Evolutionary conservation across 1,140 invertebrate genomes (phyloP), one percentile per base, ranked within the genome.

Genomic region (Dreissena polymorpha): DNA sequence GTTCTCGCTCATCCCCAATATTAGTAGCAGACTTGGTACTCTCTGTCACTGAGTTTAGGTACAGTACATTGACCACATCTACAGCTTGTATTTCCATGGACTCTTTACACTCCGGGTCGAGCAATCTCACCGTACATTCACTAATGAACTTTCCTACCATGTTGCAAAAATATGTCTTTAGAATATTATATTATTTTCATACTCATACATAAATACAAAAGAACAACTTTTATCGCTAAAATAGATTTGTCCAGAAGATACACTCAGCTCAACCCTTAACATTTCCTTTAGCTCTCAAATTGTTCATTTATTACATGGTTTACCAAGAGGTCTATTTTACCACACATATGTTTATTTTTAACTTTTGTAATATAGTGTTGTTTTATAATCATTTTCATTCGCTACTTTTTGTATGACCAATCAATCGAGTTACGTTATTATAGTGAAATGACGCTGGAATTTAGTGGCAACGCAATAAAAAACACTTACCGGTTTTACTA

Each of bases 71-170:
- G 18, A 97, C 92, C n/a, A 95, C 94, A 72, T 96, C 94, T 63
- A 93, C 92, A 0, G 95, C 93, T 0, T 96, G 95, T 18, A 92
- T 93, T 27, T 84, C 92, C 5, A 97, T 91, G 51, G 95, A 93
- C 89, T 97, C 96, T 51, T 95, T 94, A 87, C 97, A 98, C 25
- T 95, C 95, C 0, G 97, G 97, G 69, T 97, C 95, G 84, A 96
- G 93, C 76, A 95, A 92, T 85, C 96, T 92, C 10, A 98, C 90
- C 0, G 95, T 97, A 6, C 95, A 93, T 83, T 96, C 94, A 14
- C 95, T 95, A 16, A 97, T 93, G 0, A 95, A 87, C 85, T 94
- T 91, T 21, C 94, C 95, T 94, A 71, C 13, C 85, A 72, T 70
- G 72, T 53, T 71, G 29, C 72, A 77, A 39, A 39, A 39, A 5